Base-by-base conservation (phyloP, 2,888 invertebrate genomes). In the Junonia oenone region DNA sequence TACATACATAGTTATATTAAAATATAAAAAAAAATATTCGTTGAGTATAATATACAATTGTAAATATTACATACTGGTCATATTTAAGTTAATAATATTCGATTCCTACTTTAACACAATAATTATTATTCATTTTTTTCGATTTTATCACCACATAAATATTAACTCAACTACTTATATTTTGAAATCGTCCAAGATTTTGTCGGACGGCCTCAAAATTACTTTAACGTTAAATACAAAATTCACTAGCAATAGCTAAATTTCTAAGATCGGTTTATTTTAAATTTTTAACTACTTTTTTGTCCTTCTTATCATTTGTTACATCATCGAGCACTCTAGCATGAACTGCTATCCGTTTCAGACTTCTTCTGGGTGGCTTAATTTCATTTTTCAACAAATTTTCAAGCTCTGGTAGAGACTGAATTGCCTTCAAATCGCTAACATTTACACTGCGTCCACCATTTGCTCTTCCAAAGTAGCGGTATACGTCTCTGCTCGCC, bases 171-270 rank as follows among this genome's bases (percentile, higher is more conserved):
- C 73, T 71, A 66, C 65, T 60, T 51, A 66, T 78, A 86, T 83
- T 83, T 81, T 83, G 90, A 81, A 75, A 84, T 70, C 83, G 88
- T 89, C 88, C 83, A 88, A 90, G 90, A 78, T 64, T 63, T 61
- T 73, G 82, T 90, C 88, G 69, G 90, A 83, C 86, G 81, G 73
- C 79, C 79, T 75, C 90, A 86, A 89, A 87, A 89, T 81, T 76
- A 19, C 40, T 31, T 55, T 37, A 26, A 45, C 49, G n/a, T 49
- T 62, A 47, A n/a, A n/a, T 51, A 51, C 45, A 53, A 55, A 45
- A 37, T 51, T 47, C 38, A 55, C 52, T 58, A 51, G 51, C 33
- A 8, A 19, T 46, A 31, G 48, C 38, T 13, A 26, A 26, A 29
- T 22, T 22, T 22, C 22, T 22, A 22, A 22, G 5, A 22, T 33